Base-by-base conservation (phyloP, 1,140 invertebrate species). In the Marisa cornuarietis region DNA sequence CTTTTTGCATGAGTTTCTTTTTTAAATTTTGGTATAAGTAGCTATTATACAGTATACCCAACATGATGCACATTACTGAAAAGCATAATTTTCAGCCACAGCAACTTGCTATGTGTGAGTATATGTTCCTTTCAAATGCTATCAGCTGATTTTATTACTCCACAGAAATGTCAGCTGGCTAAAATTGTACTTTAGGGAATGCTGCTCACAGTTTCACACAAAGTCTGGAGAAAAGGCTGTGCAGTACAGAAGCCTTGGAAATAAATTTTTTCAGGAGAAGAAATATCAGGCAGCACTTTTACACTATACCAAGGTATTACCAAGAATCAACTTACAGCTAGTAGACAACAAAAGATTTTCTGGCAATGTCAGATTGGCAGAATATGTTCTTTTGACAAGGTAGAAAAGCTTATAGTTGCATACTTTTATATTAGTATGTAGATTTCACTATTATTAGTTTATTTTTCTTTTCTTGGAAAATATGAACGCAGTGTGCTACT, bases 161-260 rank as follows among this genome's bases (percentile, higher is more conserved):
- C 75, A 49, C 69, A 84, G 85, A 14, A 61, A 76, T 66, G 77
- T 84, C 31, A 26, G 72, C 24, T 86, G 85, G 85, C 26, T 86
- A 22, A 26, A 74, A 65, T 75, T 68, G 16, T 84, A 82, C 65
- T 74, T 86, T 54, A 77, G 11, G 24, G 72, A 83, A 7, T 73
- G 75, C n/a, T 81, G 79, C 75, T 31, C 71, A n/a, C 68, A 73
- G 24, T 49, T 81, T 18, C 66, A 81, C 63, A 52, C 26, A 61
- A 97, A 97, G 90, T 92, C 93, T 88, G 86, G 91, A 18, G 90
- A 93, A 71, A 92, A 93, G 85, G 93, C 95, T 8, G 88, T 92
- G 31, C 88, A 92, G 71, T 88, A 94, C 16, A 96, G 96, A 90
- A 93, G 94, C 75, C 91, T 93, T 76, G 96, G 95, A n/a, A 97